Percentiles rank a stretch among this genome's conserved stretches.
These are phyloP conservation scores for Masnerella sp. DNA, from an alignment of 2,888 invertebrate species.

Conservation along the genomic window DNA sequence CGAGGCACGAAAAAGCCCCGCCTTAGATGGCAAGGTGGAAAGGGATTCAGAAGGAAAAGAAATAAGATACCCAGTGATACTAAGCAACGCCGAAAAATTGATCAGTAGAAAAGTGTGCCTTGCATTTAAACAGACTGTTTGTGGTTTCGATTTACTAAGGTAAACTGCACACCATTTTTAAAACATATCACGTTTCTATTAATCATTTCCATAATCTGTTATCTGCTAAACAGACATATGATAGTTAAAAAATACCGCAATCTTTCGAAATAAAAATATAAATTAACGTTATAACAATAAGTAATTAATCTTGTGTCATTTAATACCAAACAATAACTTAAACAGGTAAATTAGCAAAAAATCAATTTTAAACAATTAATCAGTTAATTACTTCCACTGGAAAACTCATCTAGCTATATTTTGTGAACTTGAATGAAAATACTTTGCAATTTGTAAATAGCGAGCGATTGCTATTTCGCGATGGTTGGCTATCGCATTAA, in stretches of 20 bases:
- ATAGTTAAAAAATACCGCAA: too few species aligned
- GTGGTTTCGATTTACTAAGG: conserved; percentile 98
- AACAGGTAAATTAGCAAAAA: too few species aligned
- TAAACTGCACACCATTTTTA: conserved; percentile 69
- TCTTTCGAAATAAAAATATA: too few species aligned
- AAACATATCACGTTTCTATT: background rate
- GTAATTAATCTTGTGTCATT: too few species aligned
- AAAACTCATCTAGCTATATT: too few species aligned
- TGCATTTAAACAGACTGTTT: conserved; percentile 98
- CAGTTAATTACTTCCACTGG: too few species aligned
- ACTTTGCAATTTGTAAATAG: background rate
- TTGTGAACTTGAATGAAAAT: conserved; percentile 10
- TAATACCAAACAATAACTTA: too few species aligned
- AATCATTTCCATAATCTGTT: too few species aligned
- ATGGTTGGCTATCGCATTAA: conserved; percentile 22
- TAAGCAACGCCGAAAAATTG: conserved; percentile 97
- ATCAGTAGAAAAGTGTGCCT: conserved; percentile 98
- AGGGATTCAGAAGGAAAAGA: conserved; percentile 98
- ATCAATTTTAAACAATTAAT: too few species aligned
- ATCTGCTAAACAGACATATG: too few species aligned
- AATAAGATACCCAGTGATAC: conserved; percentile 98
- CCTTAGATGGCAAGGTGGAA: conserved; percentile 98
- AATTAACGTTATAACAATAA: too few species aligned
- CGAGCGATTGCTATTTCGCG: conserved; percentile 8
- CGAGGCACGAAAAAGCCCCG: conserved; percentile 99